phyloP scores from a whole-genome alignment of 2,797 vertebrate species.

The Diceros bicornis region DNA sequence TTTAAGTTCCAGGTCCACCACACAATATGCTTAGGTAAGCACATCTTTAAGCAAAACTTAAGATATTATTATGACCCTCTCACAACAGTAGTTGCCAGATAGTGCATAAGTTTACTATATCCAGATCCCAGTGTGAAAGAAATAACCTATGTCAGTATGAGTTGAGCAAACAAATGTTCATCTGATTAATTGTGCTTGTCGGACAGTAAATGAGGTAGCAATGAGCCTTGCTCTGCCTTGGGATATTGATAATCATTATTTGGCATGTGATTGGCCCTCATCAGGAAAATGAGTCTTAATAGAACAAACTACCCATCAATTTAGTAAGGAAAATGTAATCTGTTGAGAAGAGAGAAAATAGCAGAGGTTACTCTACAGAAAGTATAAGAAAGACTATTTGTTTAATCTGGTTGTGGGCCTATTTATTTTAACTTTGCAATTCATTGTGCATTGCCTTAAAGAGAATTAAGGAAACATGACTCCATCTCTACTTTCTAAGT shows the following conservation, averaged over 20 bases:
- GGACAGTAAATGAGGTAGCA: conserved; percentile 23
- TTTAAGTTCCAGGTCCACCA: not conserved
- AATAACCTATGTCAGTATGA: not conserved
- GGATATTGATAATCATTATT: conserved; percentile 11
- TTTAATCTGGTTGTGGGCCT: not conserved
- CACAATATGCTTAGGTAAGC: not conserved
- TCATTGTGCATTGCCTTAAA: not conserved
- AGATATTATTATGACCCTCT: not conserved
- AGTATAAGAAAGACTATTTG: not conserved
- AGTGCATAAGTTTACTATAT: not conserved
- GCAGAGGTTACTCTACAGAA: not conserved
- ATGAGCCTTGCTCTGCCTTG: not conserved
- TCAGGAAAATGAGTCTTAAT: conserved; percentile 33
- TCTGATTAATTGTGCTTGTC: conserved; percentile 3
- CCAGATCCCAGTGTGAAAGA: not conserved
- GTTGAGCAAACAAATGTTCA: conserved; percentile 17
- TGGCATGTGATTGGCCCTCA: not conserved
- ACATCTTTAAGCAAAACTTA: conserved; percentile 21
- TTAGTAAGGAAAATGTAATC: conserved; percentile 30
- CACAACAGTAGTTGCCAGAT: not conserved
- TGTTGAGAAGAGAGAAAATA: not conserved
- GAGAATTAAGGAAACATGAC: accelerated
- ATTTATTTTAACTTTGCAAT: not conserved
- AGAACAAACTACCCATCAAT: not conserved
- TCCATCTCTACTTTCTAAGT: not conserved